phyloP scores from a whole-genome alignment of 1,140 invertebrate genomes.

The Psix sp. region DNA sequence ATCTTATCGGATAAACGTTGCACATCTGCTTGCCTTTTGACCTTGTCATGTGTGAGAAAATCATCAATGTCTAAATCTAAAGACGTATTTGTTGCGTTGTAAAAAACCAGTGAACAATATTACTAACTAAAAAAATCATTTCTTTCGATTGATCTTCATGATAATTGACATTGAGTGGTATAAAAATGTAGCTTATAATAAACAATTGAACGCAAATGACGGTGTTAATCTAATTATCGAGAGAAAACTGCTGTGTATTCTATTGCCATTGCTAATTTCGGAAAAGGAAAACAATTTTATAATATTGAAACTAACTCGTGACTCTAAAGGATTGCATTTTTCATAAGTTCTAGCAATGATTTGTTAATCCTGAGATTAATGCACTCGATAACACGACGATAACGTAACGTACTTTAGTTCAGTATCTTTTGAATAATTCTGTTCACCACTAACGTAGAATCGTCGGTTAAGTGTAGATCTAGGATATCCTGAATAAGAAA shows the following conservation, averaged over 20 bases:
- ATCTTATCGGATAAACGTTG: slow-evolving; percentile 39
- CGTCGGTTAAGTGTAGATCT: slow-evolving; percentile 24
- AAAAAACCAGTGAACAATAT: slow-evolving; percentile 7
- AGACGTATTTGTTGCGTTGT: too few species aligned
- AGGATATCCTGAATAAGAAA: neutral
- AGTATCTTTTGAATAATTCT: slow-evolving; percentile 30
- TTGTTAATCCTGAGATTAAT: slow-evolving; percentile 44
- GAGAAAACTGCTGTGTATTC: too few species aligned
- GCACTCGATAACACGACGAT: slow-evolving; percentile 37
- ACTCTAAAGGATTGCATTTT: slow-evolving; percentile 11
- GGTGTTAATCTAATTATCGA: too few species aligned
- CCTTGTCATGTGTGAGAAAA: slow-evolving; percentile 36
- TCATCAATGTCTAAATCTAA: too few species aligned
- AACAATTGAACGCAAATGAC: too few species aligned
- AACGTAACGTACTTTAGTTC: slow-evolving; percentile 16
- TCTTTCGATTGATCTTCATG: too few species aligned
- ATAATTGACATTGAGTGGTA: too few species aligned
- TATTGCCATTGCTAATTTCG: too few species aligned
- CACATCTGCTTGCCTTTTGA: slow-evolving; percentile 21
- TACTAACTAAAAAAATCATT: too few species aligned
- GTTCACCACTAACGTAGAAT: slow-evolving; percentile 32
- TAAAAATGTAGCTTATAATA: too few species aligned
- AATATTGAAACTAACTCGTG: too few species aligned
- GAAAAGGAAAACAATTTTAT: too few species aligned
- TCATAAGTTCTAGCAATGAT: slow-evolving; percentile 22